A percentile compares a stretch with the other conserved stretches of the same genome.
These are phyloP conservation scores for Mesorhabditis sp. DNA, from an alignment of 2,888 invertebrate species.

Conservation along the genomic window DNA sequence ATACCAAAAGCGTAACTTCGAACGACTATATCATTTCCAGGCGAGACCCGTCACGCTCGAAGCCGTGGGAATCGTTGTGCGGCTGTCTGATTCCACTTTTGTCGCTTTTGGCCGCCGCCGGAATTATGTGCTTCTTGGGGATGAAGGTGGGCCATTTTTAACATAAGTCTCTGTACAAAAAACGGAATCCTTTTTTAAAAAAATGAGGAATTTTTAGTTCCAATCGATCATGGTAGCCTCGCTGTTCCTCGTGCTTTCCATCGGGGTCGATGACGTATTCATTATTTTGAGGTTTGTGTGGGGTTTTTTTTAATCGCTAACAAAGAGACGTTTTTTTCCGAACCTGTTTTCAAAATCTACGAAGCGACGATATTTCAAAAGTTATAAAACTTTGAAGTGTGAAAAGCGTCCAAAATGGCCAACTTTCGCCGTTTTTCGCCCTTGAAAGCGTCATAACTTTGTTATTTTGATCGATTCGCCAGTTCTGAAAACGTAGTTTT, in stretches of 20 bases:
- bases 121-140: constrained; percentile 34
- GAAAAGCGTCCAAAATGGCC: too few species aligned
- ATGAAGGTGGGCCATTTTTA: constrained; percentile 23
- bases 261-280: constrained; percentile 54
- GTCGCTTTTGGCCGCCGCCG: constrained; percentile 38
- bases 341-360: too few species aligned
- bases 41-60: constrained; percentile 33
- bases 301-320: neutral
- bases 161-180: neutral
- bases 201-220: constrained; percentile 10
- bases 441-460: too few species aligned
- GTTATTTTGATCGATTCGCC: too few species aligned
- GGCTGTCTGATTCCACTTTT: constrained; percentile 50
- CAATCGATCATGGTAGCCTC: constrained; percentile 54
- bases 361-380: too few species aligned
- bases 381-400: too few species aligned
- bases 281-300: constrained; percentile 25
- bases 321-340: too few species aligned
- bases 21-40: constrained; percentile 10
- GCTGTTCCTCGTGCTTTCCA: constrained; percentile 51
- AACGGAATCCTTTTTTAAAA: neutral
- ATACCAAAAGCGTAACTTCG: too few species aligned
- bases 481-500: too few species aligned
- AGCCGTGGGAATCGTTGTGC: constrained; percentile 47
- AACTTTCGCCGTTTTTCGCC: too few species aligned